A percentile compares a stretch with the other conserved stretches of the same genome.
phyloP scores from a whole-genome alignment of 1,140 invertebrate species.

The Cylas formicarius region DNA sequence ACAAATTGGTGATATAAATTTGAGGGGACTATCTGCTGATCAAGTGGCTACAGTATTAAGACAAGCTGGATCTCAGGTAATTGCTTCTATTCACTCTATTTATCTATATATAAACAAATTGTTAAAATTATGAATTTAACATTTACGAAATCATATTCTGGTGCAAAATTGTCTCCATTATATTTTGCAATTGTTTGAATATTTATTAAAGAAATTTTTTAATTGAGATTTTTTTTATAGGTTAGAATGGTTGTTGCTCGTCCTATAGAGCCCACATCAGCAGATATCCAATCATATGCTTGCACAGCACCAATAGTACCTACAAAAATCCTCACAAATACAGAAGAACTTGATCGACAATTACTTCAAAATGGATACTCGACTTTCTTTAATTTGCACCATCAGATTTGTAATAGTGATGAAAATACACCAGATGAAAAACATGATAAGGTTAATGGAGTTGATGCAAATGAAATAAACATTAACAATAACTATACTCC shows the following conservation, averaged over 20 bases:
- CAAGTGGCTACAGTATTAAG: constrained; percentile 88
- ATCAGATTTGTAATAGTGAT: no score
- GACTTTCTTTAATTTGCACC: constrained; percentile 22
- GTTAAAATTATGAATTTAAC: no score
- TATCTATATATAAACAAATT: no score
- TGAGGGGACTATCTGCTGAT: constrained; percentile 85
- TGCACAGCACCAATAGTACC: constrained; percentile 70
- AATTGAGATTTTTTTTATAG: constrained; percentile 25
- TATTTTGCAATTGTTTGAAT: no score
- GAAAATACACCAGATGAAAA: neutral
- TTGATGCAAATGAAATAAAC: neutral
- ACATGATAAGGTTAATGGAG: neutral
- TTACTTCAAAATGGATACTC: constrained; percentile 62
- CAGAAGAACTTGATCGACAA: constrained; percentile 72
- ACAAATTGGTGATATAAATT: constrained; percentile 87
- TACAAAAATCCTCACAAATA: constrained; percentile 72
- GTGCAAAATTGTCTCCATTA: no score
- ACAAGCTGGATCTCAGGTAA: constrained; percentile 66
- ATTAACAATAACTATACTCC: constrained; percentile 5
- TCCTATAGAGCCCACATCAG: constrained; percentile 66
- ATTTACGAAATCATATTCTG: no score
- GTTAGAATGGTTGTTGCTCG: constrained; percentile 87
- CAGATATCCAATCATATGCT: constrained; percentile 52
- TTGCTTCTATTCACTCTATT: no score
- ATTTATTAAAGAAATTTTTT: no score